phyloP scores from a whole-genome alignment of 2,113 vertebrate genomes.

The Forbesichthys papilliferus region DNA sequence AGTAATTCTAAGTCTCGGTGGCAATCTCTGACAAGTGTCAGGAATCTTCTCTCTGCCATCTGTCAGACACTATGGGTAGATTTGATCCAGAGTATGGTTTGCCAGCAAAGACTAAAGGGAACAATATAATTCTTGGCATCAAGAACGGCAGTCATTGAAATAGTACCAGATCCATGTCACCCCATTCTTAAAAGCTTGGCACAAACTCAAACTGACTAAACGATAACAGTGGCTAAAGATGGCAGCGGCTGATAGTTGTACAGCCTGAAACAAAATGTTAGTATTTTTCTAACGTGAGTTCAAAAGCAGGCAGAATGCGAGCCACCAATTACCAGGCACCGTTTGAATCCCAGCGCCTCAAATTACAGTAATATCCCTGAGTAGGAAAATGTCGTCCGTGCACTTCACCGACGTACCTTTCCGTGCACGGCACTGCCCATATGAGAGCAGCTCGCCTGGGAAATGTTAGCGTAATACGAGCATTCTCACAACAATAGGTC shows the following conservation, averaged over 20 bases:
- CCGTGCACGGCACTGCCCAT: slow-evolving; percentile 11
- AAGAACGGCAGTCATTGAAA: slow-evolving; percentile 47
- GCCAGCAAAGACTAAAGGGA: slow-evolving; percentile 41
- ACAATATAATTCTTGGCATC: slow-evolving; percentile 44
- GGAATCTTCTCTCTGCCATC: slow-evolving; percentile 36
- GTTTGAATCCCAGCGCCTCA: slow-evolving; percentile 36
- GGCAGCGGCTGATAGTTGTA: slow-evolving; percentile 28
- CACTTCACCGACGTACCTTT: slow-evolving; percentile 12
- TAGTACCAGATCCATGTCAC: slow-evolving; percentile 47
- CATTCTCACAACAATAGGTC: slow-evolving; percentile 41
- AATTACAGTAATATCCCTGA: slow-evolving; percentile 42
- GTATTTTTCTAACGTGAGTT: slow-evolving; percentile 22
- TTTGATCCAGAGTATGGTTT: slow-evolving; percentile 42
- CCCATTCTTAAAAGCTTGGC: no score
- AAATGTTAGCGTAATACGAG: slow-evolving; percentile 31
- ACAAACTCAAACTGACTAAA: no score
- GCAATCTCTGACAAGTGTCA: slow-evolving; percentile 6
- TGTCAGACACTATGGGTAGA: slow-evolving; percentile 43
- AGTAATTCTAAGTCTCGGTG: neutral
- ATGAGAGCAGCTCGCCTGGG: slow-evolving; percentile 29
- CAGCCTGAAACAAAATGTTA: slow-evolving; percentile 12
- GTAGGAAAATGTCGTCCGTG: slow-evolving; percentile 13
- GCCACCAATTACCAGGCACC: slow-evolving; percentile 32
- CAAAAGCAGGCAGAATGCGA: slow-evolving; percentile 29
- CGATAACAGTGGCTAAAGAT: slow-evolving; percentile 23